These are phyloP conservation scores for Drosophila athabasca DNA, from an alignment of 1,140 invertebrate genomes.

Conservation along the genomic window DNA sequence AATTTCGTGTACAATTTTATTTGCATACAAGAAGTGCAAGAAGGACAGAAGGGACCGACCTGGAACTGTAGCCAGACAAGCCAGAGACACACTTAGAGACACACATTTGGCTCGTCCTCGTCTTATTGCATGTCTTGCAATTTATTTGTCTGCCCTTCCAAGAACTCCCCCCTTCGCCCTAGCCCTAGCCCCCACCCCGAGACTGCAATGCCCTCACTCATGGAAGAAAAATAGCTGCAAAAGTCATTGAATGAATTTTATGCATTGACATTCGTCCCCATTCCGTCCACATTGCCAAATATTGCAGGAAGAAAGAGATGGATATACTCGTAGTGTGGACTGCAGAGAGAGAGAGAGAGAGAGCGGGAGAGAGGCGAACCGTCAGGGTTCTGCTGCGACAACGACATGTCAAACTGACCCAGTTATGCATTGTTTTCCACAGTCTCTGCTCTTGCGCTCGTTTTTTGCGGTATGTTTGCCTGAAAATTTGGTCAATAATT, in stretches of 20 bases:
- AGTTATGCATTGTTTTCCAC: conserved; percentile 65
- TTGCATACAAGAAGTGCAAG: conserved; percentile 63
- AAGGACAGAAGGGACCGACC: conserved; percentile 4
- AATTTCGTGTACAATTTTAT: conserved; percentile 81
- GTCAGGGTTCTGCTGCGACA: conserved; percentile 71
- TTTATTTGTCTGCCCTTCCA: conserved; percentile 69
- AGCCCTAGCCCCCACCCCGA: background rate
- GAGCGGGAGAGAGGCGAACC: conserved; percentile 7
- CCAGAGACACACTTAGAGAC: conserved; percentile 69
- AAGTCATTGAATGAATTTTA: conserved; percentile 75
- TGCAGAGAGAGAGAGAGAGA: background rate
- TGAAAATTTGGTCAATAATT: conserved; percentile 81
- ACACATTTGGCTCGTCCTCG: conserved; percentile 66
- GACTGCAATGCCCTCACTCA: background rate
- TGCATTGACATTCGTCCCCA: conserved; percentile 72
- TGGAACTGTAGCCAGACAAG: conserved; percentile 39
- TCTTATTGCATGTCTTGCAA: conserved; percentile 81
- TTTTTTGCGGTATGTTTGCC: conserved; percentile 72
- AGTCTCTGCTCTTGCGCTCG: conserved; percentile 72
- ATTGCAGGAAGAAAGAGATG: conserved; percentile 26
- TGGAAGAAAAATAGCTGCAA: conserved; percentile 74
- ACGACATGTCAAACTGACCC: conserved; percentile 79
- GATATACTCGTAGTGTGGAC: no score
- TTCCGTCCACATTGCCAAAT: conserved; percentile 50
- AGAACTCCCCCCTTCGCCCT: conserved; percentile 9